A percentile compares a stretch with the other conserved stretches of the same genome.
Evolutionary conservation across 2,113 vertebrate genomes (phyloP).

Genomic region (Euleptes europaea): DNA sequence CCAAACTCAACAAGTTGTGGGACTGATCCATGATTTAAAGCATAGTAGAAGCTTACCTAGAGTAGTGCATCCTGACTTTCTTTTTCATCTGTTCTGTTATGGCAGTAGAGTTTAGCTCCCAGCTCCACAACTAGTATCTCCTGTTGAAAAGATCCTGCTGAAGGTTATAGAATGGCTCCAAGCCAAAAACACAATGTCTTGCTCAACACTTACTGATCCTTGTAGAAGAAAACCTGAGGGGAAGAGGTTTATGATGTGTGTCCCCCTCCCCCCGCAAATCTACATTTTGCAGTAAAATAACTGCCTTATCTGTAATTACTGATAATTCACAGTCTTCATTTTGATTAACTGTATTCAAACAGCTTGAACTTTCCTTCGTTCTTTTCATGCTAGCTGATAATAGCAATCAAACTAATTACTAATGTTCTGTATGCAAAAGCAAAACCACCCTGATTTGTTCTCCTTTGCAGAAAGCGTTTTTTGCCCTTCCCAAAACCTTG

Average conservation of each 20-base stretch:
- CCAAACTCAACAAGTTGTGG: too few species aligned
- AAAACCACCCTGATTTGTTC: neutral
- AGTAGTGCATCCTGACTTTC: neutral
- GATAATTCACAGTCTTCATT: neutral
- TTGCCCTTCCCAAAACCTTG: constrained; percentile 66
- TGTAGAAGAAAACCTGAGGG: neutral
- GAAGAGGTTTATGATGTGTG: neutral
- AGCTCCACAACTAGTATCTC: neutral
- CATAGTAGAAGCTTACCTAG: neutral
- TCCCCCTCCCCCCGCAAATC: neutral
- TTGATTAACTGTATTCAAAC: neutral
- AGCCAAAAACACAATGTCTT: neutral
- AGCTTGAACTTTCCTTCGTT: neutral
- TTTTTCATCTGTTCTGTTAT: neutral
- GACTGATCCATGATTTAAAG: neutral
- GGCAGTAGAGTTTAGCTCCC: neutral
- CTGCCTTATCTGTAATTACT: neutral
- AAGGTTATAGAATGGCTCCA: neutral
- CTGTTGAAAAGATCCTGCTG: neutral
- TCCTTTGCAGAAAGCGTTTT: constrained; percentile 73
- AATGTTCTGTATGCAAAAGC: neutral
- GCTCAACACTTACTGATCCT: neutral
- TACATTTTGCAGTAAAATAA: neutral
- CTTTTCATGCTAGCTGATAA: neutral
- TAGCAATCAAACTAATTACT: neutral